Conservation (phyloP, 2,888 invertebrate genomes). For the Agonopterix subpropinquella region DNA sequence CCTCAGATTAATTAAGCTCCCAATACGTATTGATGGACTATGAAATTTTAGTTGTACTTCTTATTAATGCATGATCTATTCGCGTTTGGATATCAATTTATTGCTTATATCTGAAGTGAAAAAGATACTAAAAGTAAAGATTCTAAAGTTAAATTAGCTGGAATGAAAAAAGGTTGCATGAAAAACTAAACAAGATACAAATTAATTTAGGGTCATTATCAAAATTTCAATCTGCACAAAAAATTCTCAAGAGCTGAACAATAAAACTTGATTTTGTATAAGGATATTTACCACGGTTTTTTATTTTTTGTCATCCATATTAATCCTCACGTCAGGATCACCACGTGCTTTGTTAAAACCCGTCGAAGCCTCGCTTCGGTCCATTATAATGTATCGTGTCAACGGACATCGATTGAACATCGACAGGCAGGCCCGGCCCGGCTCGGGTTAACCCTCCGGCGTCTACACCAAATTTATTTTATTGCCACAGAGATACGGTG, state of each 20-base stretch:
- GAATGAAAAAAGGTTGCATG: conserved; percentile 5
- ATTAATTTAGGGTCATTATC: conserved; percentile 52
- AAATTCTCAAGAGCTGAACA: conserved; percentile 35
- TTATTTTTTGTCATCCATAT: conserved; percentile 66
- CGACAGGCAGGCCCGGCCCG: conserved; percentile 52
- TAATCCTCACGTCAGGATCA: conserved; percentile 72
- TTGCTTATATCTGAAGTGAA: neutral
- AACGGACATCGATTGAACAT: conserved; percentile 73
- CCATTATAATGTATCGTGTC: conserved; percentile 75
- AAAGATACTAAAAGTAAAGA: neutral
- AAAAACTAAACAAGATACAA: conserved; percentile 28
- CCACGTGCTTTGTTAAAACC: conserved; percentile 72
- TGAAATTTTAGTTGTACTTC: conserved; percentile 27
- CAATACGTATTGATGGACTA: conserved; percentile 46
- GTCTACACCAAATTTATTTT: conserved; percentile 73
- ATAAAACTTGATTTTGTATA: conserved; percentile 58
- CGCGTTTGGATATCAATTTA: neutral
- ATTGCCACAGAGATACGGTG: conserved; percentile 71
- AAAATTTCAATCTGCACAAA: conserved; percentile 44
- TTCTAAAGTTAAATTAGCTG: neutral
- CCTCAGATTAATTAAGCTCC: conserved; percentile 54
- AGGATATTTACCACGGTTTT: conserved; percentile 43
- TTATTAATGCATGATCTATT: conserved; percentile 1
- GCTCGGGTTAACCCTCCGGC: conserved; percentile 65
- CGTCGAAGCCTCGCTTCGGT: conserved; percentile 59